Conservation (phyloP, 2,797 vertebrate genomes). For the Centropyge bicolor region DNA sequence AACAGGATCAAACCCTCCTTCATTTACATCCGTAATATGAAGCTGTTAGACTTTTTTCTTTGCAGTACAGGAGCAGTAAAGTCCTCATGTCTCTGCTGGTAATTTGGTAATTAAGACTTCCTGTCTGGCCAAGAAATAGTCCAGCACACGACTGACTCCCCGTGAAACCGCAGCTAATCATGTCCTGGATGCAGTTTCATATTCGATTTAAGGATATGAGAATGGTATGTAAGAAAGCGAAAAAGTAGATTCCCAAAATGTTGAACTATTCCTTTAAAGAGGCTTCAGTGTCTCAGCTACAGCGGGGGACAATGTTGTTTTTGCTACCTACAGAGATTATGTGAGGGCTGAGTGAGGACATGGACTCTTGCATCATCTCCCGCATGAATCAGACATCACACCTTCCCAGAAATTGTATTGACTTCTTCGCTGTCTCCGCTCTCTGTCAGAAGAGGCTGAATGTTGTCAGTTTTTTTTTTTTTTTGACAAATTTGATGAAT, state of each 20-base stretch:
- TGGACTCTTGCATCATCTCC: constrained; percentile 4
- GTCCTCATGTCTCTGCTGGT: not conserved
- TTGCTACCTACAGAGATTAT: not conserved
- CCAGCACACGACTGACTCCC: not conserved
- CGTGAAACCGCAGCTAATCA: not conserved
- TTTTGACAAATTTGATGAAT: constrained; percentile 41
- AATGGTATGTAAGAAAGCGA: not conserved
- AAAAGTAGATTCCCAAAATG: not conserved
- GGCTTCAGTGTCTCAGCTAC: not conserved
- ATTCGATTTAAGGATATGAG: not conserved
- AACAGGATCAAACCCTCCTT: not conserved
- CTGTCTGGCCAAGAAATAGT: not conserved
- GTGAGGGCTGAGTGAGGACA: not conserved
- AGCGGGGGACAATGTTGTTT: not conserved
- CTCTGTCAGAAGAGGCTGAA: constrained; percentile 13
- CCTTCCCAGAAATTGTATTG: constrained; percentile 17
- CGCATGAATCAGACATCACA: constrained; percentile 27
- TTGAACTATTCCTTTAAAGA: not conserved
- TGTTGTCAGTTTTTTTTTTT: constrained; percentile 1
- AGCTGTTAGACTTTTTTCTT: not conserved
- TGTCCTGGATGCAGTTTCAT: not conserved
- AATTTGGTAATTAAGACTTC: not conserved
- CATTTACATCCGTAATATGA: not conserved
- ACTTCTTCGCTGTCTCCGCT: constrained; percentile 21
- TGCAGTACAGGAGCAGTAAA: not conserved